phyloP scores from a whole-genome alignment of 1,140 invertebrate species.

The Drosophila rhopaloa region DNA sequence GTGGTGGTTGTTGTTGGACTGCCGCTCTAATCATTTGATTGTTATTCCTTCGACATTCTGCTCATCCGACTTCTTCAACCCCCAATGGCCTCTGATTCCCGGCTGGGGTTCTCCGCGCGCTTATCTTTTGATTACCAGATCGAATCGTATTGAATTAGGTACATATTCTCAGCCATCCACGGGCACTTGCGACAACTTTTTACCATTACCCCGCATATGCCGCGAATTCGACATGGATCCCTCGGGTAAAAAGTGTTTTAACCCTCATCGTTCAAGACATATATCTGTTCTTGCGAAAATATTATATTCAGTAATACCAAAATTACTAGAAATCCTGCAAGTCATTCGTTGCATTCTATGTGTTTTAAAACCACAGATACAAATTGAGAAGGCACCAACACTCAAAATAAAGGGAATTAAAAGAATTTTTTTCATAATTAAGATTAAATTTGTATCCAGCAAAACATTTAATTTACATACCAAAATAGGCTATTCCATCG shows the following conservation, averaged over 20 bases:
- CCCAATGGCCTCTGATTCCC: conserved; percentile 6
- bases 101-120: conserved; percentile 25
- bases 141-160: conserved; percentile 78
- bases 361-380: too few species aligned
- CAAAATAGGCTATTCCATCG: too few species aligned
- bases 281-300: background rate
- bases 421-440: too few species aligned
- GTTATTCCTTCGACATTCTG: conserved; percentile 73
- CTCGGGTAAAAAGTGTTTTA: conserved; percentile 7
- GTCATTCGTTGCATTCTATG: too few species aligned
- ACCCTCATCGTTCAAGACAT: background rate
- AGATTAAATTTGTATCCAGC: too few species aligned
- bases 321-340: too few species aligned
- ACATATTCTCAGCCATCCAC: conserved; percentile 46
- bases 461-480: too few species aligned
- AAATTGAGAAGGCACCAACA: too few species aligned
- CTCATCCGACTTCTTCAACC: conserved; percentile 26
- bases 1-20: conserved; percentile 47
- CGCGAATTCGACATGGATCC: conserved; percentile 28
- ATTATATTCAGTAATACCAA: background rate
- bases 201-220: conserved; percentile 47
- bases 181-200: conserved; percentile 42
- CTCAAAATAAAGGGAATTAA: too few species aligned
- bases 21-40: conserved; percentile 71
- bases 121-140: conserved; percentile 78